Conservation (phyloP, 2,113 vertebrate species). For the Cavia aperea region DNA sequence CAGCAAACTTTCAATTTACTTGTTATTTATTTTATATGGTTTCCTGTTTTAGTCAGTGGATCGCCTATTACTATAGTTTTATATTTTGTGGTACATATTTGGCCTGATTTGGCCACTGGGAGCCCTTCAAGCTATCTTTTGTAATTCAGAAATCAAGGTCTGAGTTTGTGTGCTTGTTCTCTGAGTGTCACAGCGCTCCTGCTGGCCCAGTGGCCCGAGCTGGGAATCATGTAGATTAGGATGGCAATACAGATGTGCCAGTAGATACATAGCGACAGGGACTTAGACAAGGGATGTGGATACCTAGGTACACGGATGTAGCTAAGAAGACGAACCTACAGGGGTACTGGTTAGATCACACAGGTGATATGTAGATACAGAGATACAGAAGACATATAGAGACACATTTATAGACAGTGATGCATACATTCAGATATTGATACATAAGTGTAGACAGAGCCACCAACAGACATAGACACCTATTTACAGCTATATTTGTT, state of each 20-base stretch:
- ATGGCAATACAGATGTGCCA: no score
- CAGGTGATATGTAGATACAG: neutral
- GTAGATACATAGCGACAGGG: no score
- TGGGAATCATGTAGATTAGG: neutral
- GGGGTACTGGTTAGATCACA: neutral
- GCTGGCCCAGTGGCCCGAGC: neutral
- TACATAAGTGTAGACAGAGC: neutral
- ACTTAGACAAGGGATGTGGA: neutral
- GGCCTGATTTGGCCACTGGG: neutral
- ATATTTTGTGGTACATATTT: neutral
- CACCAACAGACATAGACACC: neutral
- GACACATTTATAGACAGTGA: neutral
- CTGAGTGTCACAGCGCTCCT: neutral
- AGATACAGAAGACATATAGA: neutral
- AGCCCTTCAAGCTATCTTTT: neutral
- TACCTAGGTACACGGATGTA: no score
- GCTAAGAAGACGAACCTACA: neutral
- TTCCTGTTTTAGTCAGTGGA: neutral
- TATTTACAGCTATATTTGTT: neutral
- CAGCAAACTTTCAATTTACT: neutral
- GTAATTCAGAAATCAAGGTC: neutral
- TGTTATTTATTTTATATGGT: neutral
- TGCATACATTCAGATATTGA: neutral
- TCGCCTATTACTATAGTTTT: neutral
- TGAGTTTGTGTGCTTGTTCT: neutral